These are phyloP conservation scores for Euplexia lucipara DNA, from an alignment of 2,888 invertebrate species.

Conservation along the genomic window DNA sequence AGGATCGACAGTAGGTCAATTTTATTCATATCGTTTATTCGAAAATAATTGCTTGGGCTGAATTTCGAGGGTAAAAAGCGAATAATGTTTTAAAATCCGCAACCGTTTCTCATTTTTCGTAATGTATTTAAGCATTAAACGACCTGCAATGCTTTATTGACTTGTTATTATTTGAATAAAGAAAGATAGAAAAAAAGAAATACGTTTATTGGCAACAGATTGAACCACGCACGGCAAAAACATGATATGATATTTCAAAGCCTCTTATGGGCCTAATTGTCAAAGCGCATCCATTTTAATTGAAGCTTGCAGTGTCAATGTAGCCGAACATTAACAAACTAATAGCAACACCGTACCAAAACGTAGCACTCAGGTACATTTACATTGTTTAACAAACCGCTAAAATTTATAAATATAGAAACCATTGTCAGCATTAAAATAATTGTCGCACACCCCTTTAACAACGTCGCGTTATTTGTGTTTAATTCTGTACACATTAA, in stretches of 20 bases:
- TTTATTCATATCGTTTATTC: constrained; percentile 48
- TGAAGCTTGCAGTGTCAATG: constrained; percentile 19
- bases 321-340: constrained; percentile 30
- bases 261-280: constrained; percentile 1
- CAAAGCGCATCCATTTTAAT: neutral
- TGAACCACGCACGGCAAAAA: no score
- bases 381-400: constrained; percentile 53
- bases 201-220: no score
- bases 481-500: constrained; percentile 87
- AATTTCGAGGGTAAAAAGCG: constrained; percentile 42
- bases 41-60: constrained; percentile 18
- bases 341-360: constrained; percentile 25
- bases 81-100: constrained; percentile 27
- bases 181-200: no score
- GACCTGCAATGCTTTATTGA: constrained; percentile 1
- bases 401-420: constrained; percentile 62
- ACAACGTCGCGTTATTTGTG: constrained; percentile 77
- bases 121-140: constrained; percentile 27
- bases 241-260: no score
- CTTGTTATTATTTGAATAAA: neutral
- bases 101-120: no score
- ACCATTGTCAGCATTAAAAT: constrained; percentile 64
- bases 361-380: constrained; percentile 41
- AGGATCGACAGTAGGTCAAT: constrained; percentile 14
- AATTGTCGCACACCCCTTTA: constrained; percentile 65